Base-by-base conservation (phyloP, 2,888 invertebrate species). In the Drosophila parthenogenetica region DNA sequence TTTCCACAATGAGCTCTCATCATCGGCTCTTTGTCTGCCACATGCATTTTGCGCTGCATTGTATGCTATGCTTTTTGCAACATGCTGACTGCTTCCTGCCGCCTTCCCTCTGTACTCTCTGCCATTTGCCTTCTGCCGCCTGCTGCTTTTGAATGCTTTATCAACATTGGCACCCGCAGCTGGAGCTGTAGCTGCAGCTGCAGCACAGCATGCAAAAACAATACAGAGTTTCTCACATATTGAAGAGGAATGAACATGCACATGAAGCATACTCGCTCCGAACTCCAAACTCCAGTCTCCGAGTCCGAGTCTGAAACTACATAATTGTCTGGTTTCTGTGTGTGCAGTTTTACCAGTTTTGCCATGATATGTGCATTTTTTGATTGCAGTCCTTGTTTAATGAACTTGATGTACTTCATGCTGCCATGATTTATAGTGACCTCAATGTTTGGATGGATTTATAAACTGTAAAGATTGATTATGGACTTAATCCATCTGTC, bases 151-250 rank as follows among this genome's bases (percentile, higher is more conserved):
- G 58, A 69, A 79, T 82, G 73, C 73, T 75, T 82, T 82, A 88
- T 86, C 87, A 88, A 71, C 77, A 68, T 63, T 61, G 65, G 66
- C 77, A 73, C 89, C 84, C 89, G 89, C 87, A 86, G 88, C 72
- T 79, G 84, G 25, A 55, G 65, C 57, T 43, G 65, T 2, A 19
- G 22, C 29, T 29, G 29, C 29, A 29, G 29, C 29, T 53, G 11
- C 4, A 16, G 1, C 53, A 50, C 58, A 54, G 58, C 66, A 57
- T 62, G 62, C 62, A 85, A 73, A 64, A 73, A 58, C 70, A 84
- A 81, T 78, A 66, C 63, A 55, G 50, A 43, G 48, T 63, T 51
- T 46, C 64, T 68, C 66, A 53, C 72, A 84, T 62, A 80, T 73
- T 54, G 82, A 81, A 49, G 60, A 11, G 64, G 59, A 64, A 61